Conservation (phyloP, 2,888 invertebrate species). For the Chaitophorus viminalis region DNA sequence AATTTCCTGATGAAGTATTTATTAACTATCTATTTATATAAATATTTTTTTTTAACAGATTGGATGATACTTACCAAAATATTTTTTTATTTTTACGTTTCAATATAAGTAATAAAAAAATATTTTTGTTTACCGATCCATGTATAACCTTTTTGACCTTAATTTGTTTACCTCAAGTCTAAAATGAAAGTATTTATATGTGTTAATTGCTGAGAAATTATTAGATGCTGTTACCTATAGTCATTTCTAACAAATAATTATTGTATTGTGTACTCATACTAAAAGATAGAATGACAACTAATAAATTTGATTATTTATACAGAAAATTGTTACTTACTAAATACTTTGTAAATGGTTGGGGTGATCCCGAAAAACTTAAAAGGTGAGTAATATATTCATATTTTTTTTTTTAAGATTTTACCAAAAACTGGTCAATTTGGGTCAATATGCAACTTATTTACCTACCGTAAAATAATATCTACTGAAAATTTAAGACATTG, state of each 20-base stretch:
- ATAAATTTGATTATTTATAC: constrained; percentile 80
- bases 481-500: not conserved
- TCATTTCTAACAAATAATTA: not conserved
- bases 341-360: constrained; percentile 97
- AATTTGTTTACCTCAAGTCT: constrained; percentile 20
- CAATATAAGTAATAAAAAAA: not conserved
- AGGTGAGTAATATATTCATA: constrained; percentile 71
- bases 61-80: not conserved
- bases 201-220: not conserved
- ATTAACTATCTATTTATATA: not conserved
- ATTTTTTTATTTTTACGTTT: not conserved
- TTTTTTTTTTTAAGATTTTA: constrained; percentile 39
- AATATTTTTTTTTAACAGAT: not conserved
- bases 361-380: constrained; percentile 88
- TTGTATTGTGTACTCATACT: not conserved
- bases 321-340: constrained; percentile 86
- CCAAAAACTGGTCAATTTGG: constrained; percentile 26
- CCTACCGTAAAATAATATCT: not conserved
- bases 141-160: constrained; percentile 45
- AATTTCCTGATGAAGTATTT: not conserved
- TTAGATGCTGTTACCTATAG: not conserved
- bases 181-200: not conserved
- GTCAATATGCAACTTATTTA: not conserved
- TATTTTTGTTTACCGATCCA: constrained; percentile 42
- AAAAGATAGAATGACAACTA: constrained; percentile 67